Evolutionary conservation across 2,113 vertebrate genomes (phyloP).

Genomic region (Hypomesus transpacificus): DNA sequence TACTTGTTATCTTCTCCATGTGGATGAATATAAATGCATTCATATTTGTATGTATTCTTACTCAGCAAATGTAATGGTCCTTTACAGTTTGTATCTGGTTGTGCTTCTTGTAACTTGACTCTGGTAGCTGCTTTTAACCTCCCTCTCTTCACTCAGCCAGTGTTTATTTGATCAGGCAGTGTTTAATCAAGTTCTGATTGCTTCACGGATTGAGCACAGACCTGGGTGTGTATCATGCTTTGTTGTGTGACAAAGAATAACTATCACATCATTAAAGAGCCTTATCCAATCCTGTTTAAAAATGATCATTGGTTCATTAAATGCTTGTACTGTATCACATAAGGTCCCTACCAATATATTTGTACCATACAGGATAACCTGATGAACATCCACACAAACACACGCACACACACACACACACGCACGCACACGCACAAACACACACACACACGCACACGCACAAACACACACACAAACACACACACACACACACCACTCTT

Average conservation of each 20-base stretch:
- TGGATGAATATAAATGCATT: no score
- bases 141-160: constrained; percentile 33
- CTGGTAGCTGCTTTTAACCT: constrained; percentile 36
- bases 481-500: not conserved
- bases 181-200: constrained; percentile 45
- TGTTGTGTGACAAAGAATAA: not conserved
- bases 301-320: no score
- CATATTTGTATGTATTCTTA: not conserved
- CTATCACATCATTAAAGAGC: not conserved
- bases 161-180: constrained; percentile 49
- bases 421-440: not conserved
- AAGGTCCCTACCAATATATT: no score
- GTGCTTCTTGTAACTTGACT: constrained; percentile 47
- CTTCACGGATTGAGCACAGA: constrained; percentile 27
- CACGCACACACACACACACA: not conserved
- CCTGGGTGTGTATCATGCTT: constrained; percentile 26
- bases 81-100: constrained; percentile 31
- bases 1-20: no score
- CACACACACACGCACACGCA: not conserved
- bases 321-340: no score
- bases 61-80: constrained; percentile 7
- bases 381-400: no score
- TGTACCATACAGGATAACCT: no score
- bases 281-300: constrained; percentile 3
- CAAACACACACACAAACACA: not conserved